Conservation (phyloP, 2,888 invertebrate species). For the Phaonia tiefii region DNA sequence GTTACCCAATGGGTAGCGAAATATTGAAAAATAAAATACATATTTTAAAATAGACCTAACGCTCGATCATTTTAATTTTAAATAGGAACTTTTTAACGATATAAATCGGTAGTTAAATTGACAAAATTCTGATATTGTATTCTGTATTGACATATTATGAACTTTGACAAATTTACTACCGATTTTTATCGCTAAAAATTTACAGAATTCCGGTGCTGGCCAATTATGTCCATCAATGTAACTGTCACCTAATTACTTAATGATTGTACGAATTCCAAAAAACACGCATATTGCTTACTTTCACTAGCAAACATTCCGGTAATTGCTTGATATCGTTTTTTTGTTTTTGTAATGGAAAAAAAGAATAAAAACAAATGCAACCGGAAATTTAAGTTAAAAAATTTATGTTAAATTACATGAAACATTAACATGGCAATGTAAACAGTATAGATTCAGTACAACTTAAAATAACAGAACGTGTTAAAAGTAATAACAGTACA, state of each 20-base stretch:
- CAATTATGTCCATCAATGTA: slow-evolving; percentile 13
- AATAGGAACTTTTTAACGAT: too few species aligned
- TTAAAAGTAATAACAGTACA: neutral
- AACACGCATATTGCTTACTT: slow-evolving; percentile 75
- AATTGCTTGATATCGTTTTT: slow-evolving; percentile 72
- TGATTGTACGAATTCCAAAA: slow-evolving; percentile 21
- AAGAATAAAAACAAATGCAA: slow-evolving; percentile 62
- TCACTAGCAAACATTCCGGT: slow-evolving; percentile 75
- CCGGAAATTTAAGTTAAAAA: slow-evolving; percentile 54
- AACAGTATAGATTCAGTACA: slow-evolving; percentile 11
- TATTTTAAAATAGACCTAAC: too few species aligned
- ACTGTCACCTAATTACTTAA: slow-evolving; percentile 20
- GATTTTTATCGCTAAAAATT: too few species aligned
- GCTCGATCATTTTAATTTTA: too few species aligned
- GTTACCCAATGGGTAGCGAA: too few species aligned
- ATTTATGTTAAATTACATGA: slow-evolving; percentile 28
- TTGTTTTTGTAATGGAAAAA: slow-evolving; percentile 37
- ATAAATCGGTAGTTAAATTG: too few species aligned
- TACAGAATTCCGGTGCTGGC: too few species aligned
- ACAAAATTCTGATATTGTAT: too few species aligned
- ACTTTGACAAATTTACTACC: too few species aligned
- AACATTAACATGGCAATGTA: slow-evolving; percentile 37
- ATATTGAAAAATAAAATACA: too few species aligned
- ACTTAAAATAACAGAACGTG: neutral
- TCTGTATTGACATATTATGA: too few species aligned